These are phyloP conservation scores for Tridacna crocea DNA, from an alignment of 2,888 invertebrate species.

Conservation along the genomic window DNA sequence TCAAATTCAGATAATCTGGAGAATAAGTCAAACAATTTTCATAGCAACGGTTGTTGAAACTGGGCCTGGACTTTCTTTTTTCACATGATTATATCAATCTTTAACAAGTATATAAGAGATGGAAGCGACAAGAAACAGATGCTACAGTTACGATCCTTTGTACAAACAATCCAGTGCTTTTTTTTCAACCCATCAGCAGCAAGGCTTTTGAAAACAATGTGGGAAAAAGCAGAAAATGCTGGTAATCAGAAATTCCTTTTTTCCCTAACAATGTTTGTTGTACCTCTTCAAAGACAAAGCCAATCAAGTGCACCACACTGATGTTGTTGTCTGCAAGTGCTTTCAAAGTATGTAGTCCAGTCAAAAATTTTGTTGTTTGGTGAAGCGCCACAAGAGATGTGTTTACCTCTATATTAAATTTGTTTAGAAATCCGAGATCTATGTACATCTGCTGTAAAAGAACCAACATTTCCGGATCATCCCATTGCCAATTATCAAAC, in stretches of 20 bases:
- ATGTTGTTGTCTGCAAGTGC: no score
- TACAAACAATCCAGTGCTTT: background rate
- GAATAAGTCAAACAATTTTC: no score
- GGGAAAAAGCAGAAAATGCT: background rate
- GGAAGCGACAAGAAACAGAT: no score
- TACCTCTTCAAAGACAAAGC: no score
- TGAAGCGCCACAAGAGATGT: background rate
- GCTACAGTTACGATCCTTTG: background rate
- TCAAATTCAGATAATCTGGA: no score
- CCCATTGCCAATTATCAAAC: conserved; percentile 93
- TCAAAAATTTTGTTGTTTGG: background rate
- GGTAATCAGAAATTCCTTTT: background rate
- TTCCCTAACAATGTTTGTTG: background rate
- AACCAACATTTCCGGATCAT: conserved; percentile 91
- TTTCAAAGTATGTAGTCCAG: background rate
- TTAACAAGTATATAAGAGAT: no score
- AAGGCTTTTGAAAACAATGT: background rate
- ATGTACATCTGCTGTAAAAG: conserved; percentile 93
- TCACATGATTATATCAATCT: no score
- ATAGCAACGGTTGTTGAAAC: no score
- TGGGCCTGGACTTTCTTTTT: no score
- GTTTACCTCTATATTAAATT: conserved; percentile 90
- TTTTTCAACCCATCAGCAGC: background rate
- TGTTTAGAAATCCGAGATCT: conserved; percentile 90
- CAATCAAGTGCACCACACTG: no score